Evolutionary conservation across 2,113 vertebrate species (phyloP).

Genomic region (Pavo muticus): DNA sequence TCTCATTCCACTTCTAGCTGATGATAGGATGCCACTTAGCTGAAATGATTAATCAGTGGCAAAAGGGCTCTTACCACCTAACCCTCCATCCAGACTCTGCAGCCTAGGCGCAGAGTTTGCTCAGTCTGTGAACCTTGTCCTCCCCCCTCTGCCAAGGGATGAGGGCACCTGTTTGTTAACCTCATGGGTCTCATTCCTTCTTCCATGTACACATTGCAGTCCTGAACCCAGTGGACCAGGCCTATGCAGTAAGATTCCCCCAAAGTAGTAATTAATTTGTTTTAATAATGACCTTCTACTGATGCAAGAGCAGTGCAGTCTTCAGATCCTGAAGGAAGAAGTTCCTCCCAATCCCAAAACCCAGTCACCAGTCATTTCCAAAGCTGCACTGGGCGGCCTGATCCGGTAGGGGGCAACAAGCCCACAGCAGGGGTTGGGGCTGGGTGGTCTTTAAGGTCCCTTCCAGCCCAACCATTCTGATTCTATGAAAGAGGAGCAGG

Average conservation of each 20-base stretch:
- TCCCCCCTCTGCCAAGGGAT: neutral
- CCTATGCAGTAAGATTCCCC: neutral
- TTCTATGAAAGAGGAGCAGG: too few species aligned
- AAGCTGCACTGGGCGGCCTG: neutral
- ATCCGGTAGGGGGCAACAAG: too few species aligned
- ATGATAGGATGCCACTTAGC: neutral
- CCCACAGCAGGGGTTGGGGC: too few species aligned
- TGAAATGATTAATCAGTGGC: constrained; percentile 15
- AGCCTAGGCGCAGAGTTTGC: neutral
- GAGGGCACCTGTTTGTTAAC: neutral
- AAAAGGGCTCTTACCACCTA: neutral
- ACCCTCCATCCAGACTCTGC: neutral
- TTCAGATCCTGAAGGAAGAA: neutral
- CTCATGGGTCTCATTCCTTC: neutral
- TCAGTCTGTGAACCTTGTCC: neutral
- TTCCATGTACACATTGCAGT: accelerated
- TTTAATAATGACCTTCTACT: neutral
- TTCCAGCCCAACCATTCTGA: too few species aligned
- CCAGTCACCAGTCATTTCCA: neutral
- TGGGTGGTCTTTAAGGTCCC: too few species aligned
- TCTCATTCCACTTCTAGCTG: neutral
- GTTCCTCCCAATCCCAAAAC: neutral
- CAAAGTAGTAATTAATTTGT: neutral
- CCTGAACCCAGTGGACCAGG: neutral
- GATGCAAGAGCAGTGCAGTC: neutral